Evolutionary conservation across 2,113 vertebrate species (phyloP), one percentile per base, ranked within the genome.

Genomic region (Triplophysa dalaica): DNA sequence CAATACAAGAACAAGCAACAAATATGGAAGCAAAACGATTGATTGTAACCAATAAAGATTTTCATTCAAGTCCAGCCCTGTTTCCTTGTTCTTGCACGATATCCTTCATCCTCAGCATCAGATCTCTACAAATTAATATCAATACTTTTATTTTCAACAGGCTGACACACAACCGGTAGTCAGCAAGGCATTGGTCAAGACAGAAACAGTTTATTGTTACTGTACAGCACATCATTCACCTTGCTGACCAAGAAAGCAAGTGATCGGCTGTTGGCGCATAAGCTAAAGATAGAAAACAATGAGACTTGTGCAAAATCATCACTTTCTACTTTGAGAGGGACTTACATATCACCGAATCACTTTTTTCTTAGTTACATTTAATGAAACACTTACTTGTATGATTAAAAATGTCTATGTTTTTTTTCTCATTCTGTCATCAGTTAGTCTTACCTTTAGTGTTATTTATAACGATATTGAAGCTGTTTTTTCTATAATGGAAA

Each of bases 191-290:
- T 75, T 3, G 58, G 63, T 75, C 58, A n/a, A 75, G 29, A 74
- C 56, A 74, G 70, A 61, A 24, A 72, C 21, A 29, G 22, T 29
- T 29, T 29, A 4, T 29, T 29, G 29, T 29, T 58, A 22, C 29
- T 60, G 33, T 58, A 22, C 29, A 38, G 33, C 26, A 26, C 69
- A 26, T n/a, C n/a, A 16, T 58, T 58, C 6, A 45, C 58, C 72
- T 62, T 75, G n/a, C 72, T 75, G 72, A 62, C 14, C 62, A 75
- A 63, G 41, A 75, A 43, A 29, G 33, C 70, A 21, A 43, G 54
- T 43, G 54, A 60, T 58, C 17, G 9, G 13, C 70, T 11, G 54
- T 21, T 73, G 54, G 33, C 13, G 22, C n/a, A 38, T 54, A 73
- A 73, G 19, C n/a, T n/a, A 54, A 10, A 69, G 43, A 24, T 50